Conservation (phyloP, 2,888 invertebrate species). For the Pasiphila rectangulata region DNA sequence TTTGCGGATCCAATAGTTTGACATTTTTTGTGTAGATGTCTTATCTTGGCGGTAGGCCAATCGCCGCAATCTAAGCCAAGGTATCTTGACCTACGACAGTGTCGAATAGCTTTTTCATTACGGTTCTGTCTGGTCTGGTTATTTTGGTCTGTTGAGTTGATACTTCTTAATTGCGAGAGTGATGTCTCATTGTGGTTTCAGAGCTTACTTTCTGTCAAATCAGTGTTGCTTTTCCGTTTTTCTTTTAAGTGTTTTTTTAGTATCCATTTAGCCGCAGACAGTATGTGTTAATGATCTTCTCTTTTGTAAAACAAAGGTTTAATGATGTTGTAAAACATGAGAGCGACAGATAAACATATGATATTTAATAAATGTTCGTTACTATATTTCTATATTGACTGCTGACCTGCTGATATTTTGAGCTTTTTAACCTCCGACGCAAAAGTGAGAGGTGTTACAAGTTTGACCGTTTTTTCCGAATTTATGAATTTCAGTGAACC, state of each 20-base stretch:
- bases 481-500: too few relatives aligned
- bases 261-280: slow-evolving; percentile 18
- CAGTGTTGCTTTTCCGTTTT: slow-evolving; percentile 13
- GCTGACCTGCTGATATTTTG: too few relatives aligned
- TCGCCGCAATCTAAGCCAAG: slow-evolving; percentile 5
- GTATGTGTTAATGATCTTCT: slow-evolving; percentile 17
- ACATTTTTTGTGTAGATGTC: slow-evolving; percentile 29
- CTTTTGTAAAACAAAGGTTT: slow-evolving; percentile 18
- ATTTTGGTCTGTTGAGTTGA: slow-evolving; percentile 11
- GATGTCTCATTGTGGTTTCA: slow-evolving; percentile 17
- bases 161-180: slow-evolving; percentile 22
- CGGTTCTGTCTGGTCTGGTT: slow-evolving; percentile 6
- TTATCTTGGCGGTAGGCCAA: slow-evolving; percentile 16
- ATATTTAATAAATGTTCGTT: not conserved
- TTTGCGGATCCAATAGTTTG: slow-evolving; percentile 33
- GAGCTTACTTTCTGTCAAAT: slow-evolving; percentile 23
- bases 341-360: not conserved
- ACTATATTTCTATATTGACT: too few relatives aligned
- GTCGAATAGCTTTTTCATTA: not conserved
- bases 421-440: too few relatives aligned
- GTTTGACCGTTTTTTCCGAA: too few relatives aligned
- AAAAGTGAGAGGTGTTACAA: too few relatives aligned
- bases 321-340: slow-evolving; percentile 14
- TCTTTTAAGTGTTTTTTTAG: slow-evolving; percentile 7
- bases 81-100: slow-evolving; percentile 14